Percentiles rank a stretch among this genome's conserved stretches.
Evolutionary conservation across 2,113 vertebrate genomes (phyloP).

Genomic region (Caranx ignobilis): DNA sequence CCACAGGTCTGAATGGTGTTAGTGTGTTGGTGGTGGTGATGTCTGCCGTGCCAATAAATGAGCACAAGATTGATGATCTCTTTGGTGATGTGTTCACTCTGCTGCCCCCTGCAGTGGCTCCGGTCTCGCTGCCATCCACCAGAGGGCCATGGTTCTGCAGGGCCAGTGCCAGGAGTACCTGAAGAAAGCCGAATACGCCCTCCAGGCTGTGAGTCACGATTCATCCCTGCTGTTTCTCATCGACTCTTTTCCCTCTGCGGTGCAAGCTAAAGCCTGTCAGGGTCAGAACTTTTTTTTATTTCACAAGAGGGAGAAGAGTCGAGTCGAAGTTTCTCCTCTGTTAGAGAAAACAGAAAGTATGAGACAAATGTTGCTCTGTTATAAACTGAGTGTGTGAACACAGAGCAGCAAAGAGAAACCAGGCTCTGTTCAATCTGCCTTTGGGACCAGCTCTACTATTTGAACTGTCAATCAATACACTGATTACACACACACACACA

Average conservation of each 20-base stretch:
- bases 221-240: neutral
- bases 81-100: conserved; percentile 31
- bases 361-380: conserved; percentile 9
- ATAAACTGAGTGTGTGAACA: neutral
- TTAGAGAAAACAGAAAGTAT: conserved; percentile 11
- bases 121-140: conserved; percentile 45
- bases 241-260: neutral
- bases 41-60: too few species aligned
- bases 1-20: rapidly evolving
- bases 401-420: neutral
- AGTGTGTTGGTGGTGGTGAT: neutral
- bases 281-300: conserved; percentile 4
- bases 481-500: neutral
- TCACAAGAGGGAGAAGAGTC: neutral
- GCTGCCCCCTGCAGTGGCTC: conserved; percentile 55
- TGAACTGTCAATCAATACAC: neutral
- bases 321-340: neutral
- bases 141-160: conserved; percentile 70
- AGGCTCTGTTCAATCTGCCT: neutral
- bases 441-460: neutral
- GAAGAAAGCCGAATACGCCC: conserved; percentile 62
- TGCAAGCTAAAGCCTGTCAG: neutral
- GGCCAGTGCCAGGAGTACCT: conserved; percentile 77
- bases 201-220: conserved; percentile 77
- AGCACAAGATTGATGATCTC: neutral